These are phyloP conservation scores for Neuroscelio doddi DNA, from an alignment of 2,888 invertebrate species.

Conservation along the genomic window DNA sequence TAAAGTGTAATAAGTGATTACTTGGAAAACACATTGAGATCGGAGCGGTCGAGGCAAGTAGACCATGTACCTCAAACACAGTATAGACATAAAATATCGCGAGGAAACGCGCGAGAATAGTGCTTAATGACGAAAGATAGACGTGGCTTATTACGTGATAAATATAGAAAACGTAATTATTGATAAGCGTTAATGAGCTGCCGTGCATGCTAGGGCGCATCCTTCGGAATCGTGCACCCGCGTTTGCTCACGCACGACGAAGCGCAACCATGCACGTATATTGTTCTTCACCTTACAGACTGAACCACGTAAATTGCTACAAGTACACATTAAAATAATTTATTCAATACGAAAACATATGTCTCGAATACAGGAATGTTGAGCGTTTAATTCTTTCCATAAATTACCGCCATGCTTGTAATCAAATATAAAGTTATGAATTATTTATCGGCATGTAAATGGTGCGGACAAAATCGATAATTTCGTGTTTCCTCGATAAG, in stretches of 20 bases:
- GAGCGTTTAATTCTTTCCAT: neutral
- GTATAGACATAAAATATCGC: slow-evolving; percentile 32
- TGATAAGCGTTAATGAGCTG: slow-evolving; percentile 69
- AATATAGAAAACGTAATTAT: slow-evolving; percentile 69
- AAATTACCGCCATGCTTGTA: too few relatives aligned
- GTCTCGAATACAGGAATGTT: slow-evolving; percentile 18
- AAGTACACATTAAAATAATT: slow-evolving; percentile 21
- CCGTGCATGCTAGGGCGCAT: slow-evolving; percentile 56
- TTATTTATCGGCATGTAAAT: too few relatives aligned
- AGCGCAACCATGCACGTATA: slow-evolving; percentile 46
- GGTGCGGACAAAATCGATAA: neutral
- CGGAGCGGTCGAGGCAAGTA: slow-evolving; percentile 40
- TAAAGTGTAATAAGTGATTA: slow-evolving; percentile 33
- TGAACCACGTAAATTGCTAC: slow-evolving; percentile 36
- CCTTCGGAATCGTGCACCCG: slow-evolving; percentile 60
- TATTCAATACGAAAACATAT: slow-evolving; percentile 20
- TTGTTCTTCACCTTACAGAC: slow-evolving; percentile 42
- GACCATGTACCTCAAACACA: slow-evolving; percentile 46
- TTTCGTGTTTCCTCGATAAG: neutral
- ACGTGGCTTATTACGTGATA: slow-evolving; percentile 66
- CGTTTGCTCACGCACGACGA: slow-evolving; percentile 66
- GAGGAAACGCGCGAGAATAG: slow-evolving; percentile 50
- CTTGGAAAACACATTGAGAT: slow-evolving; percentile 29
- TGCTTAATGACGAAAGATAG: slow-evolving; percentile 64
- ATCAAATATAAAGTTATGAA: too few relatives aligned